Conservation (phyloP, 2,888 invertebrate genomes). For the Standfussiana lucernea region DNA sequence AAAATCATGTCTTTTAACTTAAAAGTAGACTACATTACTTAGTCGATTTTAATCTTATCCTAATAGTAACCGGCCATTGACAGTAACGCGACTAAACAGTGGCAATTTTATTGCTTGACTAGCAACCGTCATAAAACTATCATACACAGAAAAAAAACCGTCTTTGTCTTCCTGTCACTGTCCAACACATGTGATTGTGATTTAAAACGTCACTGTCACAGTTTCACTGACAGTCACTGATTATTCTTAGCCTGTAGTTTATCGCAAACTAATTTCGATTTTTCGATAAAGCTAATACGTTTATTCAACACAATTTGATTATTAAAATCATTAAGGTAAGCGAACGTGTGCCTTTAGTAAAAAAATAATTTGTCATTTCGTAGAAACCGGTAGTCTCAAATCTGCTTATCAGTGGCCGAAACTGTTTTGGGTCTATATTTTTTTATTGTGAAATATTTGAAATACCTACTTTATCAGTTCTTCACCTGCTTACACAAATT, state of each 20-base stretch:
- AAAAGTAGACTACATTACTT: not conserved
- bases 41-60: not conserved
- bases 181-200: conserved; percentile 16
- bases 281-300: not conserved
- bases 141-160: not conserved
- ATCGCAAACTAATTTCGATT: not conserved
- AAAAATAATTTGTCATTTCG: not conserved
- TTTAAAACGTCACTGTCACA: conserved; percentile 24
- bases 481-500: conserved; percentile 1
- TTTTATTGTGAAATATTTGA: not conserved
- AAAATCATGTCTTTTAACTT: not conserved
- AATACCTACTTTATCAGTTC: not conserved
- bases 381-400: not conserved
- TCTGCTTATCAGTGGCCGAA: not conserved
- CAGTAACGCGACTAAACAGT: not conserved
- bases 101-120: not conserved
- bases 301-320: not conserved
- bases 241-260: not conserved
- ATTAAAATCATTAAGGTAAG: conserved; percentile 35
- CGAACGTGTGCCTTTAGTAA: not conserved
- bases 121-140: too few species aligned
- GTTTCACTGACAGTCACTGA: conserved; percentile 12
- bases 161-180: not conserved
- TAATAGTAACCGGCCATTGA: not conserved
- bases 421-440: not conserved